These are phyloP conservation scores for Actinia equina DNA, from an alignment of 64 coral and sea anemone genomes.

Conservation along the genomic window DNA sequence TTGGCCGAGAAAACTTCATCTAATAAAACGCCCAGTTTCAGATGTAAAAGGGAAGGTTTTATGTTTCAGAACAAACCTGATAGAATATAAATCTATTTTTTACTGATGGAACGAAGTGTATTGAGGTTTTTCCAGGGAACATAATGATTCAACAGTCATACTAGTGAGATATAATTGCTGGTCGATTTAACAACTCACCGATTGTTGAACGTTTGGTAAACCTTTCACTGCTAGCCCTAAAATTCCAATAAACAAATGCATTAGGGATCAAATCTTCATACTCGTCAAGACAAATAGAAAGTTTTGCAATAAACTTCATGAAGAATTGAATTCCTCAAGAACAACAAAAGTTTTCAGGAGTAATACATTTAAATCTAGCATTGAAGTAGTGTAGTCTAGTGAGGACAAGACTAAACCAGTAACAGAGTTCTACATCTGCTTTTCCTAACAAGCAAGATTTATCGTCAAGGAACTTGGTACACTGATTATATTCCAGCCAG, in stretches of 20 bases:
- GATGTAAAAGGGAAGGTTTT: too few relatives aligned
- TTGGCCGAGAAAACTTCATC: too few relatives aligned
- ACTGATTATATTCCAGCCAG: background rate
- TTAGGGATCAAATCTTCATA: too few relatives aligned
- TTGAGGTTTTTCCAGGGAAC: too few relatives aligned
- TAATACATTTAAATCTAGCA: background rate
- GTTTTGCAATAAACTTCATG: background rate
- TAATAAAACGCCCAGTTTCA: too few relatives aligned
- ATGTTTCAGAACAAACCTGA: too few relatives aligned
- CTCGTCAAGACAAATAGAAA: background rate
- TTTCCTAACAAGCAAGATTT: background rate
- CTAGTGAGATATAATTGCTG: too few relatives aligned
- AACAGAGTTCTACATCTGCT: background rate
- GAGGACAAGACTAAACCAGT: background rate
- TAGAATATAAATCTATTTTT: too few relatives aligned
- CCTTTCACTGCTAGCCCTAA: constrained; percentile 82
- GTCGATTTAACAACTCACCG: constrained; percentile 43
- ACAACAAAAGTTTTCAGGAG: background rate
- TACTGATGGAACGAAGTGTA: too few relatives aligned
- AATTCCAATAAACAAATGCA: constrained; percentile 10
- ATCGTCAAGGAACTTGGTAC: background rate
- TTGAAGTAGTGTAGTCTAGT: background rate
- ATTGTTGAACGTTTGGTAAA: constrained; percentile 87
- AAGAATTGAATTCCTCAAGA: background rate
- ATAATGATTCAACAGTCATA: background rate